Percentiles rank a stretch among this genome's conserved stretches.
phyloP scores from a whole-genome alignment of 2,888 invertebrate species.

The Argynnis bischoffii region DNA sequence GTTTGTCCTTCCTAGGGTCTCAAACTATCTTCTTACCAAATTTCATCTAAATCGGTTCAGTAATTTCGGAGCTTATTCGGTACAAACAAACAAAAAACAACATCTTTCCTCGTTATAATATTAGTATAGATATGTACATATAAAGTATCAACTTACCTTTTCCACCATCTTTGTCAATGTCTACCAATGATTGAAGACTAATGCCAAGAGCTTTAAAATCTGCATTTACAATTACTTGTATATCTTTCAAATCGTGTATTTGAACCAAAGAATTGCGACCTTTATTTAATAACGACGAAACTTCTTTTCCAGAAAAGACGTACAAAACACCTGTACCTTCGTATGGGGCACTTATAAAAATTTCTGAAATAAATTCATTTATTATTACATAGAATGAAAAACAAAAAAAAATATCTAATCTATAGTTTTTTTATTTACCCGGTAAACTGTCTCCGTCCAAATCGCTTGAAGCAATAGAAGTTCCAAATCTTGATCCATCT shows the following conservation, averaged over 20 bases:
- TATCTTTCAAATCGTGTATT: conserved; percentile 46
- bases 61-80: too few relatives aligned
- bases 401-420: not conserved
- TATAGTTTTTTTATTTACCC: conserved; percentile 44
- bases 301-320: conserved; percentile 58
- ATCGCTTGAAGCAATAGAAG: conserved; percentile 52
- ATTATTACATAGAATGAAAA: not conserved
- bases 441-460: conserved; percentile 55
- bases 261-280: conserved; percentile 31
- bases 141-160: conserved; percentile 48
- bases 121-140: not conserved
- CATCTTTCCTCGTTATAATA: too few relatives aligned
- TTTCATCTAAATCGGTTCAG: too few relatives aligned
- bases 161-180: conserved; percentile 56
- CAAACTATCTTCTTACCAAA: too few relatives aligned
- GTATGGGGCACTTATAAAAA: conserved; percentile 65
- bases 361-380: conserved; percentile 54
- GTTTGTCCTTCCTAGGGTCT: too few relatives aligned
- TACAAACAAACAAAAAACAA: too few relatives aligned
- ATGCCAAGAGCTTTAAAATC: conserved; percentile 51
- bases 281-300: conserved; percentile 39
- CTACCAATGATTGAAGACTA: conserved; percentile 55
- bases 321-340: conserved; percentile 56
- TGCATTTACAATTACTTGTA: conserved; percentile 50
- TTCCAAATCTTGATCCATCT: conserved; percentile 54